Base-by-base conservation (phyloP, 1,140 invertebrate genomes). In the Schmidtea mediterranea region DNA sequence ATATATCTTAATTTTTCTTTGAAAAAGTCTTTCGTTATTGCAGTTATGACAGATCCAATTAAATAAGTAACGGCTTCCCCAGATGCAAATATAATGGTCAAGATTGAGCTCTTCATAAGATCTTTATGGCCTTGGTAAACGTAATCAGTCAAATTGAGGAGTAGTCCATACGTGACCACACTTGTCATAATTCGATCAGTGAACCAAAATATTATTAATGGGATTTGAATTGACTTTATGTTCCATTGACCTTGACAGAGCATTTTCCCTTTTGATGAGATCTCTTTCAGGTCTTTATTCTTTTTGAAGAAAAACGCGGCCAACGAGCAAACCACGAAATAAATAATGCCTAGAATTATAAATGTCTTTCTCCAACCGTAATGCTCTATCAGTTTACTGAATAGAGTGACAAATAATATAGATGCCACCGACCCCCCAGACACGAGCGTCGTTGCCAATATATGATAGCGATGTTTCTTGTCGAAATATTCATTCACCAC, bases 121-220 rank as follows among this genome's bases (percentile, higher is more conserved):
- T 12, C 6, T 5, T 12, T 19, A 6, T 48, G 32, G 3, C 3
- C 15, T 12, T 15, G 36, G 18, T 40, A 18, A 8, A 21, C 23
- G 36, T 36, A 48, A 24, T 48, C 46, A 32, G 46, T 23, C 18
- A 48, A 24, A 40, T 48, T 48, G 6, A 48, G 23, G 32, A 48
- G 15, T 24, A 48, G 43, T 38, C 46, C 46, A 40, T 48, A 48
- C 5, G 46, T 48, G 6, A 48, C 46, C 6, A 48, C 19, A 37
- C 46, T 48, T 22, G 46, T 48, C 13, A 48, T 32, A 2, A 48
- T 32, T 32, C 46, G 16, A 48, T 48, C 46, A 15, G 36, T 9
- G 9, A 32, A 24, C 46, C 46, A 48, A 19, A 48, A 15, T 2
- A 48, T 21, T 32, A 32, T 8, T 18, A 38, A 37, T 5, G 23